These are phyloP conservation scores for Vidua macroura DNA, from an alignment of 2,113 vertebrate genomes.

Conservation along the genomic window DNA sequence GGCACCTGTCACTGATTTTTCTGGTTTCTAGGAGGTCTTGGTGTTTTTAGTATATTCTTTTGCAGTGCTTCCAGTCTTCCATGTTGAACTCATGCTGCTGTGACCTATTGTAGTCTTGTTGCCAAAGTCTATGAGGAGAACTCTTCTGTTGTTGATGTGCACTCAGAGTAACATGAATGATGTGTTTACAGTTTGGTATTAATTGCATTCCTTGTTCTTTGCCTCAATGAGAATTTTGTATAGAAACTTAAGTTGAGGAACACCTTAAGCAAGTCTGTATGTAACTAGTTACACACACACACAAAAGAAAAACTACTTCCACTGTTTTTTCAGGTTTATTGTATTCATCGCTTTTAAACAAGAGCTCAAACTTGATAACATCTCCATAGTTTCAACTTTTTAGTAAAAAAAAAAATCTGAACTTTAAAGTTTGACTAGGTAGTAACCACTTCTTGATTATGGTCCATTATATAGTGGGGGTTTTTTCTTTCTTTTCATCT, in stretches of 20 bases:
- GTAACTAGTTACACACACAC: slow-evolving; percentile 32
- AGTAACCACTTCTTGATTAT: slow-evolving; percentile 51
- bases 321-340: slow-evolving; percentile 58
- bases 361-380: slow-evolving; percentile 34
- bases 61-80: slow-evolving; percentile 78
- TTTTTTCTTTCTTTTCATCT: slow-evolving; percentile 42
- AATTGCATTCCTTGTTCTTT: slow-evolving; percentile 78
- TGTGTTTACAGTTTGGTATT: slow-evolving; percentile 75
- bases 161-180: slow-evolving; percentile 57
- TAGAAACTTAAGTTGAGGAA: slow-evolving; percentile 46
- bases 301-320: slow-evolving; percentile 35
- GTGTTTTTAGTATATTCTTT: slow-evolving; percentile 67
- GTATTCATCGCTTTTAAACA: slow-evolving; percentile 35
- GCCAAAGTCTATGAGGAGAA: slow-evolving; percentile 70
- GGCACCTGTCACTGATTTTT: slow-evolving; percentile 46
- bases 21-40: slow-evolving; percentile 69
- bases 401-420: slow-evolving; percentile 40
- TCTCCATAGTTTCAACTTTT: slow-evolving; percentile 47
- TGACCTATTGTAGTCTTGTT: slow-evolving; percentile 74
- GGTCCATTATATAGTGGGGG: background rate
- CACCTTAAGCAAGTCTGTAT: slow-evolving; percentile 51
- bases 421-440: background rate
- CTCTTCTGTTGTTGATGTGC: slow-evolving; percentile 65
- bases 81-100: slow-evolving; percentile 74
- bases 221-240: slow-evolving; percentile 70